These are phyloP conservation scores for Camponotus floridanus DNA, from an alignment of 1,140 invertebrate genomes.

Conservation along the genomic window DNA sequence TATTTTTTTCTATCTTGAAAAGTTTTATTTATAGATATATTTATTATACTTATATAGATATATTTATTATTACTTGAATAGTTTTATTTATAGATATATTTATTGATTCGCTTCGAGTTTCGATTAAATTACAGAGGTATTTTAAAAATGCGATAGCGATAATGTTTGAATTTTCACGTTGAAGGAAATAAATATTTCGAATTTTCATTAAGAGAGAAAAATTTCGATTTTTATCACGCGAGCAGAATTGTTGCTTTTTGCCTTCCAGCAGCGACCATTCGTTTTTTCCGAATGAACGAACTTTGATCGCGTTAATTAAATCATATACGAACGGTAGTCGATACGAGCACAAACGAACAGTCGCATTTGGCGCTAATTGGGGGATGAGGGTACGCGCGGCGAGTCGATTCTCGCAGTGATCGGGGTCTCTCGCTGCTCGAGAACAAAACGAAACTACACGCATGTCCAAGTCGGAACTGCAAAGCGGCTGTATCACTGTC, in stretches of 20 bases:
- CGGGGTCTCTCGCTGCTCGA: slow-evolving; percentile 9
- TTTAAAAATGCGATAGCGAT: too few relatives aligned
- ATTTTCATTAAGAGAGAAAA: neutral
- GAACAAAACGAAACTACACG: slow-evolving; percentile 23
- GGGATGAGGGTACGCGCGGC: slow-evolving; percentile 1
- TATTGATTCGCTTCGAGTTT: neutral
- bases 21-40: neutral
- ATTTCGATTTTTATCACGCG: slow-evolving; percentile 24
- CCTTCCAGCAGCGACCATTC: slow-evolving; percentile 46
- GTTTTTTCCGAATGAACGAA: slow-evolving; percentile 20
- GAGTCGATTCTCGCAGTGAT: slow-evolving; percentile 2
- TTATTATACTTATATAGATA: too few relatives aligned
- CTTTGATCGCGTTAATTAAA: slow-evolving; percentile 11
- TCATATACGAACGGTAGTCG: slow-evolving; percentile 20
- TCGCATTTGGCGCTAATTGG: slow-evolving; percentile 28
- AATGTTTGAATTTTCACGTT: neutral
- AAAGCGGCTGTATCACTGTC: slow-evolving; percentile 55
- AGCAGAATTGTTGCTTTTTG: slow-evolving; percentile 55
- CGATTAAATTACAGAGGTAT: neutral
- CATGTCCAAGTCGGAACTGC: slow-evolving; percentile 28
- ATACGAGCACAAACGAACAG: neutral
- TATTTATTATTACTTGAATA: too few relatives aligned
- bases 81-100: neutral
- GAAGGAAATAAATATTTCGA: too few relatives aligned
- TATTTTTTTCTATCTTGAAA: neutral